phyloP scores from a whole-genome alignment of 23 tunicate species.

The Clavelina lepadiformis region DNA sequence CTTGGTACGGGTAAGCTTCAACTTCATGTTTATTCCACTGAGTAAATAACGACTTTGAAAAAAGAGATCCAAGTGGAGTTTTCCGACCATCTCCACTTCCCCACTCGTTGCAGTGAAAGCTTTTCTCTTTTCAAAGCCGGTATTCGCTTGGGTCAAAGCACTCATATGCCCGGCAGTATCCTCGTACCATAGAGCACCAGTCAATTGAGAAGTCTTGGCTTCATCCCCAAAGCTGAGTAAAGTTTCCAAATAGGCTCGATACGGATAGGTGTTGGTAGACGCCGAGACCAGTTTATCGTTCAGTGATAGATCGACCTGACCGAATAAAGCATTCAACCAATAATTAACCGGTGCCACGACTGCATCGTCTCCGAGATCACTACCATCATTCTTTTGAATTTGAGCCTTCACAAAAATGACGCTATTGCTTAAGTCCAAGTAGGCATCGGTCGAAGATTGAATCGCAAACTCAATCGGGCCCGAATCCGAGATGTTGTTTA shows the following conservation, averaged over 20 bases:
- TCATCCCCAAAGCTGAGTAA: constrained; percentile 11
- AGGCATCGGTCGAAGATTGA: not conserved
- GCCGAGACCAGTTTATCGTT: constrained; percentile 1
- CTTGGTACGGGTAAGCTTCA: constrained; percentile 7
- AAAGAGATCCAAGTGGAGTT: constrained; percentile 25
- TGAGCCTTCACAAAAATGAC: not conserved
- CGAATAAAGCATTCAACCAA: constrained; percentile 7
- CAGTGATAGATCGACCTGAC: constrained; percentile 2
- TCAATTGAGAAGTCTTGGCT: constrained; percentile 1
- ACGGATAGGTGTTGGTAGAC: constrained; percentile 13
- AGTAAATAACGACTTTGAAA: constrained; percentile 23
- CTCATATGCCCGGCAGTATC: constrained; percentile 16
- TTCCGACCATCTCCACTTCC: constrained; percentile 1
- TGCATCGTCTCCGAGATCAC: constrained; percentile 11
- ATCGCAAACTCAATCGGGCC: constrained; percentile 23
- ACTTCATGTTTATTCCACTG: constrained; percentile 14
- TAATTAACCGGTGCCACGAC: constrained; percentile 4
- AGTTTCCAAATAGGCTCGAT: constrained; percentile 22
- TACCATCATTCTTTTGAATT: not conserved
- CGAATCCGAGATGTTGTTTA: not conserved
- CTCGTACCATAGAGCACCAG: not conserved
- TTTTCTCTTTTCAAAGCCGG: constrained; percentile 14
- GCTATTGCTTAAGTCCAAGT: constrained; percentile 13
- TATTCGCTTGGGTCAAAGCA: not conserved
- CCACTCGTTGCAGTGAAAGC: constrained; percentile 15